Evolutionary conservation across 30 jellyfish, hydroid and myxozoan genomes (phyloP), one percentile per base, ranked within the genome.

Genomic region (Hydra vulgaris): DNA sequence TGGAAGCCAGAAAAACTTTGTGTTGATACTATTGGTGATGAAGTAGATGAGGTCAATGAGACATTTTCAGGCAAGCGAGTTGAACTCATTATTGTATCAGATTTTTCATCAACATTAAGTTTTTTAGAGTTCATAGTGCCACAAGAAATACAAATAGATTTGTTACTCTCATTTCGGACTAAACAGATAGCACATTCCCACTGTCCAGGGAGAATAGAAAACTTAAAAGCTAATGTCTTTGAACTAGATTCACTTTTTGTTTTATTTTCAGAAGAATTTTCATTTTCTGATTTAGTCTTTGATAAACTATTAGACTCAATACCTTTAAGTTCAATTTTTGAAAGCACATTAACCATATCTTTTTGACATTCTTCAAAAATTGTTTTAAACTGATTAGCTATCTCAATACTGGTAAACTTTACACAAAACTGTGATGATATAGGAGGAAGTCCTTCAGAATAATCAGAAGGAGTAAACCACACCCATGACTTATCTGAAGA

Each of bases 391-490:
- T 74, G 81, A 22, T 66, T 81, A 0, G 81, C 81, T 8, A 74
- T 27, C 21, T 23, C 27, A 1, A 56, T 19, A 54, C 74, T 74
- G 53, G 66, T 83, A 70, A 83, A 83, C 23, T 74, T 76, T 18
- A 76, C 75, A 19, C 85, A 74, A 56, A 83, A 73, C 21, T 76
- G 53, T 16, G 53, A 66, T 15, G 90, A 25, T 8, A 66, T 70
- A 8, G 85, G 85, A 27, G 88, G 87, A 15, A 76, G 55, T 18
- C 88, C 90, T 17, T 83, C 90, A 0, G 90, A 73, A 83, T 73
- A 83, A 54, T 83, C 90, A 7, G 87, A 83, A 15, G 90, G 90
- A n/a, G 90, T 74, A 68, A 70, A 74, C 90, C 90, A 83, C 0
- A 83, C 40, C 83, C 82, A 76, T 7, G 90, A 25, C 18, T 54